phyloP scores from a whole-genome alignment of 2,797 vertebrate genomes.

The Acridotheres tristis region DNA sequence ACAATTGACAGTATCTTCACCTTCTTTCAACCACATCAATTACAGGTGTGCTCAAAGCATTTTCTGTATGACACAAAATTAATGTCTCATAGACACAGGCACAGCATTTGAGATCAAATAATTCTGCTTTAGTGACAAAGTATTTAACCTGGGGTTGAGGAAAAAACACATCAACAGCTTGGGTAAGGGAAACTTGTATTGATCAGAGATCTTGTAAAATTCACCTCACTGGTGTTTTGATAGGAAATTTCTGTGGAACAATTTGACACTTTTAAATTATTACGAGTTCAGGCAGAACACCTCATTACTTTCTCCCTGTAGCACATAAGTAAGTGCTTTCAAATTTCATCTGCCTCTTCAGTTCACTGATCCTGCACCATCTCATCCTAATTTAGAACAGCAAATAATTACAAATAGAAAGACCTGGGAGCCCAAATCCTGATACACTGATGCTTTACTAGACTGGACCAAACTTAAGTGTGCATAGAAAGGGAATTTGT shows the following conservation, averaged over 20 bases:
- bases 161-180: not conserved
- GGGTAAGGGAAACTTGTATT: not conserved
- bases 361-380: not conserved
- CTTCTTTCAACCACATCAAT: not conserved
- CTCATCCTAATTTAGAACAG: not conserved
- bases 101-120: not conserved
- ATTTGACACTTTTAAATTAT: not conserved
- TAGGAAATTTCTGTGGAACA: not conserved
- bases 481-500: not conserved
- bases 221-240: not conserved
- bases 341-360: not conserved
- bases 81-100: not conserved
- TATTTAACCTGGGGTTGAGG: not conserved
- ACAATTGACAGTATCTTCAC: not conserved
- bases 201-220: not conserved
- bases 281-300: not conserved
- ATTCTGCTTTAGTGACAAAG: not conserved
- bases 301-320: not conserved
- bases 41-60: not conserved
- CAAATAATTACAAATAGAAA: not conserved
- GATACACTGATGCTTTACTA: not conserved
- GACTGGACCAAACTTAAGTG: not conserved
- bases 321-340: not conserved
- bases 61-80: not conserved
- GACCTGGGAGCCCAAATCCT: not conserved